Conservation (phyloP, 1,140 invertebrate genomes). For the Caenorhabditis latens region DNA sequence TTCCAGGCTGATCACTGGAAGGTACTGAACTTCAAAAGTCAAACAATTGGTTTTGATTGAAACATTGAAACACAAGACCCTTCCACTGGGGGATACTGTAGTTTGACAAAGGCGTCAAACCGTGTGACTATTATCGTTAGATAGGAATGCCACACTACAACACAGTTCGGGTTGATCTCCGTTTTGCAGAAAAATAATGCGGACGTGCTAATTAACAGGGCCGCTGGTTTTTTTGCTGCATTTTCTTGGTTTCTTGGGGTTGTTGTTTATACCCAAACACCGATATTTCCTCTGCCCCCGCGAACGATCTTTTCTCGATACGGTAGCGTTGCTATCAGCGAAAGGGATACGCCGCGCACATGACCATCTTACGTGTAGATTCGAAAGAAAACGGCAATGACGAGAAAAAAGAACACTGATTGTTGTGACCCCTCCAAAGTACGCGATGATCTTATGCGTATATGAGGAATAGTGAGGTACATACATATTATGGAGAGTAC, state of each 20-base stretch:
- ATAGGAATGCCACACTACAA: background rate
- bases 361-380: constrained; percentile 55
- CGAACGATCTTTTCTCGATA: constrained; percentile 47
- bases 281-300: background rate
- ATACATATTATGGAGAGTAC: background rate
- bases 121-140: too few relatives aligned
- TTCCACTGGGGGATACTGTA: too few relatives aligned
- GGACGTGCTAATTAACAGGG: constrained; percentile 41
- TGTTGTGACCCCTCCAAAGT: constrained; percentile 42
- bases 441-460: background rate
- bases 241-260: background rate
- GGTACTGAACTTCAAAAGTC: too few relatives aligned
- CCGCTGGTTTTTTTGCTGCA: constrained; percentile 13
- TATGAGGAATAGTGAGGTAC: constrained; percentile 24
- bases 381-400: constrained; percentile 22
- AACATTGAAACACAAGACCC: too few relatives aligned
- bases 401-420: constrained; percentile 38
- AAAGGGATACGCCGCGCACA: constrained; percentile 15
- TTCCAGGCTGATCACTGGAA: too few relatives aligned
- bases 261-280: constrained; percentile 21
- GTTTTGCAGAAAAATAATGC: background rate
- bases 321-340: constrained; percentile 32
- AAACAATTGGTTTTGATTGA: too few relatives aligned
- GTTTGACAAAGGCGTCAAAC: too few relatives aligned
- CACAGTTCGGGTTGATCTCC: background rate